Evolutionary conservation across 2,113 vertebrate species (phyloP), one percentile per base, ranked within the genome.

Genomic region (Thamnaconus septentrionalis): DNA sequence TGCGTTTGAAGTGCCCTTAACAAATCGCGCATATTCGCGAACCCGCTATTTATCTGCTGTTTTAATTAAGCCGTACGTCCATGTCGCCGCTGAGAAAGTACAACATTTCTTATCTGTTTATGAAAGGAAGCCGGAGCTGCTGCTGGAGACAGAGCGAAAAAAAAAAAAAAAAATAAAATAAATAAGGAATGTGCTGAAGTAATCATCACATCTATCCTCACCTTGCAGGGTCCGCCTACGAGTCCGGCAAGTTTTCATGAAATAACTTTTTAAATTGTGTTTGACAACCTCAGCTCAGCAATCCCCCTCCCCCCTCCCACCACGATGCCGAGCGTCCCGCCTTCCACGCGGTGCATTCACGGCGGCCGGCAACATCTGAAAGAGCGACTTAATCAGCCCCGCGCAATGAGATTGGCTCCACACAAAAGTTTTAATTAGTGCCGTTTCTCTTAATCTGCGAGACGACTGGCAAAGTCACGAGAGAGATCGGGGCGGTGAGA

Each of bases 361-460:
- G 66, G 59, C 74, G 69, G 18, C 59, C 7, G 48, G 51, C 6
- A 45, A 71, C 69, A 52, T 79, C 66, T 79, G 77, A 86, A 81
- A 10, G 82, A 81, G 73, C 62, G 39, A 56, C 69, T 76, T 77
- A 75, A 84, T 85, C 85, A 81, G 73, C 11, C 11, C 42, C 4
- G 8, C 66, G 75, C 77, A 79, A 83, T 86, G 78, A 80, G 75
- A 76, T 75, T 67, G 65, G 56, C 60, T 77, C 67, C 53, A 52
- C 66, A 80, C 79, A 84, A 75, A 84, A 73, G 75, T 83, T 85
- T 87, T 84, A 87, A 89, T 89, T 89, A 87, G 62, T 11, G 12
- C 59, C 56, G 52, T 74, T 76, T 73, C 73, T 71, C 59, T 69
- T 84, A 76, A 84, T 83, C 75, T 64, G 39, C 6, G 42, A 41